These are phyloP conservation scores for Fistularia tabacaria DNA, from an alignment of 2,797 vertebrate species.

Conservation along the genomic window DNA sequence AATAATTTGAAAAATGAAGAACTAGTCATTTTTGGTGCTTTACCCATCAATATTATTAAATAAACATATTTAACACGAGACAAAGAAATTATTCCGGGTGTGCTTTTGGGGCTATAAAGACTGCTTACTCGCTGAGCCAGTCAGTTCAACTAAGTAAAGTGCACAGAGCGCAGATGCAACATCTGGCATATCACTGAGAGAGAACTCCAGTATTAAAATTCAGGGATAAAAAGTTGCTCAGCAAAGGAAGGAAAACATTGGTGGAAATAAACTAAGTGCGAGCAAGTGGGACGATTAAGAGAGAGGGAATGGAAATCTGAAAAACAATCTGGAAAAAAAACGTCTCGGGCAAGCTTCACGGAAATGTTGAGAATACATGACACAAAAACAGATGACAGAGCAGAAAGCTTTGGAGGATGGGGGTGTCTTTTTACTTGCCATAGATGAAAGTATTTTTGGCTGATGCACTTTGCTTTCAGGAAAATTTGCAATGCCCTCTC, in stretches of 20 bases:
- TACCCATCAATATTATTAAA: no score
- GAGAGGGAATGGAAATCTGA: constrained; percentile 31
- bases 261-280: constrained; percentile 22
- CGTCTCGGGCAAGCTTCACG: constrained; percentile 16
- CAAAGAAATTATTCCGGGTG: no score
- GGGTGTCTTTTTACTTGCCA: constrained; percentile 27
- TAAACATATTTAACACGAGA: no score
- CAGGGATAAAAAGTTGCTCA: constrained; percentile 15
- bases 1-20: no score
- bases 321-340: constrained; percentile 45
- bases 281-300: constrained; percentile 6
- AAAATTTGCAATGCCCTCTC: constrained; percentile 10
- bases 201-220: constrained; percentile 1
- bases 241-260: constrained; percentile 10
- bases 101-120: no score
- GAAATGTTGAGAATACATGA: constrained; percentile 44
- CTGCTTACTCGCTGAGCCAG: no score
- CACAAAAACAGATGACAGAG: constrained; percentile 49
- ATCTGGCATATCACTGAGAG: neutral
- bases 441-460: constrained; percentile 38
- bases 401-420: constrained; percentile 25
- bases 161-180: no score
- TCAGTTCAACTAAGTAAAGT: no score
- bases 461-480: constrained; percentile 16
- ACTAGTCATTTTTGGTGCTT: no score